phyloP scores from a whole-genome alignment of 1,140 invertebrate species.

The Drosophila eugracilis region DNA sequence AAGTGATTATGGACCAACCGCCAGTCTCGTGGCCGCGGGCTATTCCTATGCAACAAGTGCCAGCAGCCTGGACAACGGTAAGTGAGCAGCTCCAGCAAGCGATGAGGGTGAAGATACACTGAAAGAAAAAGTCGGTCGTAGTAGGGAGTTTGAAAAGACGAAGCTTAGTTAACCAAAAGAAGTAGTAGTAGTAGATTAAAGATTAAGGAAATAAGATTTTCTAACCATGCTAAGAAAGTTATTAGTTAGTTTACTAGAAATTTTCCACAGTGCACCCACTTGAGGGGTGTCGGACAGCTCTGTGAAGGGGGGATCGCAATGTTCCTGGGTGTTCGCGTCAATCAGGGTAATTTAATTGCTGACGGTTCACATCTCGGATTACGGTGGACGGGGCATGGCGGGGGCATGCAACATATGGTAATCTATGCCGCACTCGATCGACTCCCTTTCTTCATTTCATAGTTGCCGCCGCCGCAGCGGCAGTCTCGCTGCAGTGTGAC shows the following conservation, averaged over 20 bases:
- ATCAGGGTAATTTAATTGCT: slow-evolving; percentile 67
- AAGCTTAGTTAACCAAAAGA: too few relatives aligned
- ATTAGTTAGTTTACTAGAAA: too few relatives aligned
- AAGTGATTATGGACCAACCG: slow-evolving; percentile 77
- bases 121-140: slow-evolving; percentile 2
- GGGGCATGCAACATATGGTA: slow-evolving; percentile 56
- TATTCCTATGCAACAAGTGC: slow-evolving; percentile 80
- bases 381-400: slow-evolving; percentile 32
- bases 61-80: slow-evolving; percentile 78
- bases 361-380: slow-evolving; percentile 58
- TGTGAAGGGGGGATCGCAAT: slow-evolving; percentile 10
- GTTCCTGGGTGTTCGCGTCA: slow-evolving; percentile 79
- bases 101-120: slow-evolving; percentile 14
- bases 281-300: slow-evolving; percentile 16
- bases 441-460: slow-evolving; percentile 49
- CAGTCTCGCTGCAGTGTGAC: slow-evolving; percentile 72
- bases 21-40: slow-evolving; percentile 74
- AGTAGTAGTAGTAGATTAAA: too few relatives aligned
- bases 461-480: slow-evolving; percentile 50
- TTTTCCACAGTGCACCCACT: slow-evolving; percentile 17
- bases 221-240: too few relatives aligned
- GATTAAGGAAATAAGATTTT: too few relatives aligned
- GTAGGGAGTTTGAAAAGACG: too few relatives aligned
- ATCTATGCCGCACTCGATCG: slow-evolving; percentile 24
- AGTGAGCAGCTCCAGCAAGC: slow-evolving; percentile 44